A percentile compares a stretch with the other conserved stretches of the same genome.
Conservation (phyloP, 2,888 invertebrate genomes). For the Habroteleia sp. region DNA sequence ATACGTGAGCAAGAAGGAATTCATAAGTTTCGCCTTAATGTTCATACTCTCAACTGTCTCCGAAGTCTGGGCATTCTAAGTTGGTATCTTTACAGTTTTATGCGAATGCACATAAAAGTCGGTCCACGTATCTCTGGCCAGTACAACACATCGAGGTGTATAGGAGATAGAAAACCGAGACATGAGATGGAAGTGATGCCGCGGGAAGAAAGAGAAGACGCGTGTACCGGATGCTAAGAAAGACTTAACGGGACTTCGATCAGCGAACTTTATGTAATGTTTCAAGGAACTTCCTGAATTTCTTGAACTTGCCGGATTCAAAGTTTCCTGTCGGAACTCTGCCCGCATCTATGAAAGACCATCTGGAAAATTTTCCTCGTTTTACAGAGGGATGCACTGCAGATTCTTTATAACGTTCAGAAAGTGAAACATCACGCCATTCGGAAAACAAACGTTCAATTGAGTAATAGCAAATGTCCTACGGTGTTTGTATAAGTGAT, state of each 20-base stretch:
- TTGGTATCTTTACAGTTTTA: conserved; percentile 41
- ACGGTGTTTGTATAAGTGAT: no score
- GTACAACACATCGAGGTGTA: conserved; percentile 17
- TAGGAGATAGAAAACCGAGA: conserved; percentile 32
- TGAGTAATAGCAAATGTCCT: no score
- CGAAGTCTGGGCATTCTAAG: conserved; percentile 31
- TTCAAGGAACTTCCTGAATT: conserved; percentile 49
- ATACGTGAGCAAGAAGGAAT: conserved; percentile 24
- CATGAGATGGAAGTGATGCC: conserved; percentile 12
- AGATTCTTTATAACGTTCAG: conserved; percentile 38
- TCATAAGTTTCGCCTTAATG: conserved; percentile 43
- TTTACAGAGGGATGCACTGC: conserved; percentile 29
- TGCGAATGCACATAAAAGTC: conserved; percentile 39
- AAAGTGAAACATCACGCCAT: conserved; percentile 32
- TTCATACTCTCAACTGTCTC: conserved; percentile 33
- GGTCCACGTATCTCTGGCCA: conserved; percentile 43
- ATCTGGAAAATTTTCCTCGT: conserved; percentile 51
- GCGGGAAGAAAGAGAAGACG: conserved; percentile 37
- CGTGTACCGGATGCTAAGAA: conserved; percentile 48
- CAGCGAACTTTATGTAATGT: conserved; percentile 53
- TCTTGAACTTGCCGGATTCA: conserved; percentile 39
- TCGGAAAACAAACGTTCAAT: conserved; percentile 17
- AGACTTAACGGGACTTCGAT: conserved; percentile 56
- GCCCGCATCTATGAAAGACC: conserved; percentile 45
- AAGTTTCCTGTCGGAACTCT: conserved; percentile 46